phyloP scores from a whole-genome alignment of 1,140 invertebrate genomes.

The Yoshiicerus persimilis region DNA sequence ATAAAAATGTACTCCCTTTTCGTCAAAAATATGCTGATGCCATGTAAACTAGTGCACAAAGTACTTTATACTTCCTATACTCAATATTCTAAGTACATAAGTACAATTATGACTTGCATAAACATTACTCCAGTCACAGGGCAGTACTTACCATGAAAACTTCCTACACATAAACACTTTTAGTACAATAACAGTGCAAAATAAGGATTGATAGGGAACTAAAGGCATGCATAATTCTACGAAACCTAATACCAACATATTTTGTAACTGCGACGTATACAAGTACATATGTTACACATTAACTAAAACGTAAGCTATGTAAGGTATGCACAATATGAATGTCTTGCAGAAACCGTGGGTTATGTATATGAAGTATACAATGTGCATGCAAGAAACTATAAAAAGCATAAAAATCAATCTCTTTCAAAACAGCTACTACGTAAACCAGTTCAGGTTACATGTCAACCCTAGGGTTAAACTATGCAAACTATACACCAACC shows the following conservation, averaged over 20 bases:
- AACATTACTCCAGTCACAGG: no score
- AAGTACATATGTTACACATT: no score
- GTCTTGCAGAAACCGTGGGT: not conserved
- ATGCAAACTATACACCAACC: not conserved
- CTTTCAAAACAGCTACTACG: not conserved
- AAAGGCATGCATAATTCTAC: no score
- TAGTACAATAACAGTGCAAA: not conserved
- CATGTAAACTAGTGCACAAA: not conserved
- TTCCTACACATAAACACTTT: not conserved
- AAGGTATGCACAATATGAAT: not conserved
- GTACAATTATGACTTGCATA: not conserved
- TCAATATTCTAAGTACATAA: not conserved
- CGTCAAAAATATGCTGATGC: not conserved
- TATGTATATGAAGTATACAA: not conserved
- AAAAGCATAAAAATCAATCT: not conserved
- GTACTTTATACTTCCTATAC: not conserved
- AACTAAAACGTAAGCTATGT: no score
- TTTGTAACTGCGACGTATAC: no score
- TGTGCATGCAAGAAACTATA: not conserved
- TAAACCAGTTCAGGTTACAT: not conserved
- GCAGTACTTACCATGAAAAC: no score
- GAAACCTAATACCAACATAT: no score
- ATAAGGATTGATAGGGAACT: no score
- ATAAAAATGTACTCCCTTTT: not conserved
- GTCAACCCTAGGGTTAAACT: no score